Evolutionary conservation across 2,113 vertebrate genomes (phyloP).

Genomic region (Bos taurus): ARS-UCD2.0 NC_037337.1:101049001-101049500

Average conservation of each 20-base stretch:
- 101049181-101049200: background rate
- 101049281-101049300: background rate
- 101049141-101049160: background rate
- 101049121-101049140: background rate
- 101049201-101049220: background rate
- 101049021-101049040: background rate
- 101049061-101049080: background rate
- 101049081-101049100: background rate
- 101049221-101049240: background rate
- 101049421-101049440: background rate
- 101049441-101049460: background rate
- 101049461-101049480: background rate
- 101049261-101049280: background rate
- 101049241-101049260: background rate
- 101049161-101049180: too few species aligned
- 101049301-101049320: background rate
- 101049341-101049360: background rate
- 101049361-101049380: background rate
- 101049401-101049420: background rate
- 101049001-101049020: background rate
- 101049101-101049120: background rate
- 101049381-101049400: background rate
- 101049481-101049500: background rate
- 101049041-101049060: background rate
- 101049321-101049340: background rate